Base-by-base conservation (phyloP, 2,888 invertebrate genomes). In the Dicyrtoma fusca region DNA sequence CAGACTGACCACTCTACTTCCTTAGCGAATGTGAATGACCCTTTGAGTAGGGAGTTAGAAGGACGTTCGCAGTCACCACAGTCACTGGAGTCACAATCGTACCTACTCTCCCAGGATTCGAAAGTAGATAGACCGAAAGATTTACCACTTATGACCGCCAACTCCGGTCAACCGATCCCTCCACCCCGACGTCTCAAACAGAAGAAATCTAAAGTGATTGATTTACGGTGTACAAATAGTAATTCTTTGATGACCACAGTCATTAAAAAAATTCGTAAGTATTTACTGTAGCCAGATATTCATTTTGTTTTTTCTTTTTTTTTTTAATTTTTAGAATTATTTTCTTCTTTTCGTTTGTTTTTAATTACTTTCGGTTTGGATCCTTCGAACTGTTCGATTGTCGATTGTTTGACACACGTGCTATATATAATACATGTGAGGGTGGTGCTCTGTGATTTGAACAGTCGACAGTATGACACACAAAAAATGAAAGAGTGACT, bases 191-290 rank as follows among this genome's bases (percentile, higher is more conserved):
- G 19, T 21, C 55, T 19, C 21, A 42, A 51, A 68, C 13, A 13
- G 21, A 71, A 71, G 71, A 71, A 71, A 71, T 71, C 71, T 47
- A 71, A 71, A 71, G 71, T 71, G 51, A 71, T 71, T 65, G 71
- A 71, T 65, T 71, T 71, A 49, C 64, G 71, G 17, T 45, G 44
- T 64, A 51, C 63, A 64, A 71, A 71, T 64, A 71, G 65, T 71
- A 71, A 59, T 71, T 71, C 71, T 21, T 57, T 71, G 65, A 71
- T 71, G 65, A 71, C 71, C 10, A 65, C 71, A 59, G 65, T 71
- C 47, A 65, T 65, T 65, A 71, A 59, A 57, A 71, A 71, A 25
- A 71, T 71, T 71, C 71, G 71, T 71, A 71, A 71, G 65, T 71
- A 61, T 26, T 34, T 34, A n/a, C 34, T 19, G 26, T 61, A 61